Conservation (phyloP, 2,888 invertebrate species). For the Leptopterna dolabrata region DNA sequence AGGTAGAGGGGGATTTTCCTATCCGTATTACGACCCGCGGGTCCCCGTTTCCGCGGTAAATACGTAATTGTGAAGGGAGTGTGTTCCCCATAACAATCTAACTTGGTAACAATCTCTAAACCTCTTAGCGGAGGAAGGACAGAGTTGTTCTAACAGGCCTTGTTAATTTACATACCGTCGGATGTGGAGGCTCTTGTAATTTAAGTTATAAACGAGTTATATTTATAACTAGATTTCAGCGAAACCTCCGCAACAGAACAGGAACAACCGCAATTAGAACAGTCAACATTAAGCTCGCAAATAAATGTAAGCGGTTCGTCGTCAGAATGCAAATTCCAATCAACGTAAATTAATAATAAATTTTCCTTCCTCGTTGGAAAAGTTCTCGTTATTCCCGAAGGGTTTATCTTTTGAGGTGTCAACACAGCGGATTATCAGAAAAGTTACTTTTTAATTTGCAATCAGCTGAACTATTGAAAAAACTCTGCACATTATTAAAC, state of each 20-base stretch:
- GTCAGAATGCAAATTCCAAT: constrained; percentile 50
- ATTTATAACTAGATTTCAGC: constrained; percentile 50
- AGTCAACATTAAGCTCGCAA: constrained; percentile 46
- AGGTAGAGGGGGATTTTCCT: neutral
- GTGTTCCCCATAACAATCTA: constrained; percentile 53
- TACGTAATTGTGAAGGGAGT: constrained; percentile 54
- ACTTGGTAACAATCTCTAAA: constrained; percentile 54
- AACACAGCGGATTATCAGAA: neutral
- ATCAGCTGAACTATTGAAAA: too few species aligned
- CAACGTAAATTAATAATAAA: constrained; percentile 37
- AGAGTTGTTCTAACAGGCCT: constrained; percentile 51
- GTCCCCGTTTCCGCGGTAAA: constrained; percentile 41
- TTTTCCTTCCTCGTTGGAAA: neutral
- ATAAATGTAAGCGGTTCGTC: constrained; percentile 41
- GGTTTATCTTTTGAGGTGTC: neutral
- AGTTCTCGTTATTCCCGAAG: neutral
- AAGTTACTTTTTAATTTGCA: neutral
- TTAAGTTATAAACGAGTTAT: constrained; percentile 53
- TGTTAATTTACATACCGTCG: constrained; percentile 50
- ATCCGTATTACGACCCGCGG: constrained; percentile 28
- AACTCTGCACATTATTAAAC: too few species aligned
- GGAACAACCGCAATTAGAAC: constrained; percentile 53
- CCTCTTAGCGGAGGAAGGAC: constrained; percentile 49
- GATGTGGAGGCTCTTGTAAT: constrained; percentile 36
- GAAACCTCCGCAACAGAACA: constrained; percentile 1